These are phyloP conservation scores for Melanocharis versteri DNA, from an alignment of 2,113 vertebrate species.

Conservation along the genomic window DNA sequence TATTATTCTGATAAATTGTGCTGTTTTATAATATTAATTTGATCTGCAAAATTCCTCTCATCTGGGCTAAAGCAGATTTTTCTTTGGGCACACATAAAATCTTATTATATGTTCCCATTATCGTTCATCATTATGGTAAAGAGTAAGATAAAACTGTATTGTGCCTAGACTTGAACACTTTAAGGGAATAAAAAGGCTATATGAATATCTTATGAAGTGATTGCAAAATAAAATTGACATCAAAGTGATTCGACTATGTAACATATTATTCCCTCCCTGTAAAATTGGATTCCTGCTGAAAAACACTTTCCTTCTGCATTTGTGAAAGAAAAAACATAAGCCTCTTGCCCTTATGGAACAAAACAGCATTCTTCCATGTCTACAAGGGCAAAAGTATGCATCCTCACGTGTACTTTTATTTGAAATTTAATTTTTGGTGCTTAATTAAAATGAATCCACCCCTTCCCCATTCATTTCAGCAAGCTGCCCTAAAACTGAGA, in stretches of 20 bases:
- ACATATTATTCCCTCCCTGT: not conserved
- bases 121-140: slow-evolving; percentile 45
- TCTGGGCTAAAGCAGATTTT: slow-evolving; percentile 30
- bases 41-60: slow-evolving; percentile 16
- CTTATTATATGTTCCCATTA: slow-evolving; percentile 45
- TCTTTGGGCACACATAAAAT: slow-evolving; percentile 36
- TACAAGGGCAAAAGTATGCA: not conserved
- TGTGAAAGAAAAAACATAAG: not conserved
- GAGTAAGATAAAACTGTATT: slow-evolving; percentile 42
- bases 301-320: not conserved
- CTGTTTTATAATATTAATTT: slow-evolving; percentile 43
- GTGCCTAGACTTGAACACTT: slow-evolving; percentile 23
- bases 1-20: slow-evolving; percentile 41
- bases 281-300: slow-evolving; percentile 20
- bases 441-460: not conserved
- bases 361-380: not conserved
- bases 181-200: slow-evolving; percentile 7
- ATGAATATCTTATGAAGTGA: slow-evolving; percentile 54
- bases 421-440: not conserved
- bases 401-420: not conserved
- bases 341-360: not conserved
- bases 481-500: not conserved
- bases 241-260: slow-evolving; percentile 23
- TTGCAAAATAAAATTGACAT: slow-evolving; percentile 52
- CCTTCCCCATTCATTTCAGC: not conserved